Conservation (phyloP, 2,113 vertebrate species). For the Jaculus jaculus region DNA sequence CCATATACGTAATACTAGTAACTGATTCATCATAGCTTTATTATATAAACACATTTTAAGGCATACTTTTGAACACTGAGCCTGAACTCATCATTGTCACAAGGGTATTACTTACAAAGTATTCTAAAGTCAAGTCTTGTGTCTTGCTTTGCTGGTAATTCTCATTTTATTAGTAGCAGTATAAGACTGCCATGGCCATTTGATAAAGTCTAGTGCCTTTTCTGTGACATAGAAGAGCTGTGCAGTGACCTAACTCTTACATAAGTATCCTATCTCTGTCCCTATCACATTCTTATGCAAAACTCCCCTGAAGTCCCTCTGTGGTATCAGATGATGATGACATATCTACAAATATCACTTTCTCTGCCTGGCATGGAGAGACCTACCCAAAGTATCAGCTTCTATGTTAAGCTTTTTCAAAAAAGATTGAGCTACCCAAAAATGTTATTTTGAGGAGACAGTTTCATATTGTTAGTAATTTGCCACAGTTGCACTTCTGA, state of each 20-base stretch:
- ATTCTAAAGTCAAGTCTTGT: not conserved
- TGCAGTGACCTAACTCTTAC: not conserved
- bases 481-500: not conserved
- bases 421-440: not conserved
- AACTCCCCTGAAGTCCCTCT: not conserved
- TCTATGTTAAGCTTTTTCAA: not conserved
- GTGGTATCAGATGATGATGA: not conserved
- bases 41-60: not conserved
- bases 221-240: not conserved
- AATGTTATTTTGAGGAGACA: not conserved
- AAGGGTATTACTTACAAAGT: not conserved
- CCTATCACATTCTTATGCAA: not conserved
- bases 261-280: not conserved
- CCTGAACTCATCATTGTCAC: not conserved
- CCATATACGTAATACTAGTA: not conserved
- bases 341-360: not conserved
- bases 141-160: conserved; percentile 1
- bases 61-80: too few relatives aligned
- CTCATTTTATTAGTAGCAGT: not conserved
- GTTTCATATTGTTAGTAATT: conserved; percentile 10
- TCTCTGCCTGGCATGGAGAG: not conserved
- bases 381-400: not conserved
- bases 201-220: not conserved
- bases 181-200: not conserved
- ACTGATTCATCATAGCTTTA: not conserved